Evolutionary conservation across 2,113 vertebrate genomes (phyloP), one percentile per base, ranked within the genome.

Genomic region (Gobius niger): DNA sequence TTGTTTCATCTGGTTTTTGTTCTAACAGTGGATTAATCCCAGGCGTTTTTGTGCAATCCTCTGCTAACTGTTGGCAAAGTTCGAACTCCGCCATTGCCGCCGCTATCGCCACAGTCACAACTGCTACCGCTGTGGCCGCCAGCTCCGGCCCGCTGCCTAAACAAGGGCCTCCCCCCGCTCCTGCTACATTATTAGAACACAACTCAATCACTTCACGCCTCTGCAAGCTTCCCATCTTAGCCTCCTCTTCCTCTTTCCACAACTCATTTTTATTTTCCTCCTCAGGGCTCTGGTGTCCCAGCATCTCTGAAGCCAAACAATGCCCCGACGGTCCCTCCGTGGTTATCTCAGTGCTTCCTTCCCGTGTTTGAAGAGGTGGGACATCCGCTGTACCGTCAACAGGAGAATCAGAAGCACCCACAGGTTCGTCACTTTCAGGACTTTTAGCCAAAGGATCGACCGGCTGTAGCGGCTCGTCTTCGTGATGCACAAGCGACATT

Each of bases 51-150:
- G 74, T 47, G 65, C 34, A 57, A 68, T 1, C 54, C 47, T 53
- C 13, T 18, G 34, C 49, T 67, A 68, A 14, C 49, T 15, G 44
- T 16, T 78, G 74, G 68, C 54, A 64, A 51, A 78, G 49, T 49
- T 87, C 85, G 52, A 87, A 16, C 16, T 41, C 73, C 12, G 68
- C 77, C 16, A 82, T 7, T 3, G 85, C 85, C 19, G 81, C 80
- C 50, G 81, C 85, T 72, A 87, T 53, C 9, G 85, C 83, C 56
- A 87, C 72, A 0, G 76, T 56, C 8, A 87, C 85, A 6, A 87
- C 59, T 15, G 83, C 83, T 49, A 85, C 54, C 0, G 85, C 81
- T 41, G 83, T 61, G 41, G 77, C 81, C 2, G 63, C 70, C 7
- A 85, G 11, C 7, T 63, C 53, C 53, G 73, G 56, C 7, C 34